Conservation (phyloP, 2,888 invertebrate genomes). For the Chirona hameri region DNA sequence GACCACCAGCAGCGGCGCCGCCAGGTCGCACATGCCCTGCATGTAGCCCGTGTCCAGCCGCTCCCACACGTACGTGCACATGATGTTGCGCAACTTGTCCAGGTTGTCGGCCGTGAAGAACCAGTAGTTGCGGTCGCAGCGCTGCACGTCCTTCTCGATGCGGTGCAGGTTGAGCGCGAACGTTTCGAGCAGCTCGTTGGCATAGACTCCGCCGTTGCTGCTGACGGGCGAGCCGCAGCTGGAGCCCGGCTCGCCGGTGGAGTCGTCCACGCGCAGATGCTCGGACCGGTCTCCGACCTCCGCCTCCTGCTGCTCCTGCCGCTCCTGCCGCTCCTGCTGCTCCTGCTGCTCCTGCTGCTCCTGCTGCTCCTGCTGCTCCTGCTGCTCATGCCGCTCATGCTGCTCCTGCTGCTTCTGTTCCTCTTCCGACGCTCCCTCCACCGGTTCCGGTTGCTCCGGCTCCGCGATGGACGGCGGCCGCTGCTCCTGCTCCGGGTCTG, state of each 20-base stretch:
- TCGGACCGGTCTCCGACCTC: neutral
- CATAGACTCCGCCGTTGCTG: constrained; percentile 85
- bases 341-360: neutral
- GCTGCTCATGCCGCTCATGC: no score
- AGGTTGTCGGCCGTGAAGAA: constrained; percentile 87
- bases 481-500: neutral
- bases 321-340: neutral
- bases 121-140: constrained; percentile 90
- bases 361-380: no score
- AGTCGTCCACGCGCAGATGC: neutral
- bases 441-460: neutral
- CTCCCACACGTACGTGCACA: constrained; percentile 98
- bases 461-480: neutral
- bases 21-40: constrained; percentile 97
- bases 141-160: constrained; percentile 93
- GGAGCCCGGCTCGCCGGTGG: constrained; percentile 52
- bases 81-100: constrained; percentile 87
- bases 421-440: neutral
- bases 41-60: constrained; percentile 91
- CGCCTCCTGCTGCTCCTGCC: neutral
- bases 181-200: constrained; percentile 74
- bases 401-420: neutral
- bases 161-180: constrained; percentile 87
- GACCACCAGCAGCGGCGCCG: constrained; percentile 85
- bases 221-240: constrained; percentile 80